These are phyloP conservation scores for Melanotaenia trifasciata DNA, from an alignment of 2,797 vertebrate species.

Conservation along the genomic window DNA sequence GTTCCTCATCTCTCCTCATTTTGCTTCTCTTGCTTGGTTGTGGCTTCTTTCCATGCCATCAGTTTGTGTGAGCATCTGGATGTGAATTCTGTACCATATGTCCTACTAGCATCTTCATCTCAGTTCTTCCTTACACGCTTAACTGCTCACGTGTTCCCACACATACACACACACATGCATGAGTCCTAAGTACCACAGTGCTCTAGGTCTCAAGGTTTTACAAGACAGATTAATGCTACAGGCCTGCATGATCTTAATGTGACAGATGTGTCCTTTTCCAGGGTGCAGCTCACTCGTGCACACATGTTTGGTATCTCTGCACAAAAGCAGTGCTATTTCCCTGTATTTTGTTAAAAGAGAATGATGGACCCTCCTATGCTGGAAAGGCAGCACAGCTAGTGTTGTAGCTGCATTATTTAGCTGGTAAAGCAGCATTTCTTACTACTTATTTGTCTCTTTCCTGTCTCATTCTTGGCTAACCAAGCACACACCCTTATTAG, in stretches of 20 bases:
- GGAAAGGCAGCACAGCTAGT: constrained; percentile 31
- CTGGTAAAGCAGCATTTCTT: constrained; percentile 48
- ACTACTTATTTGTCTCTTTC: constrained; percentile 66
- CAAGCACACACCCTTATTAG: constrained; percentile 77
- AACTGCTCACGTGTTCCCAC: constrained; percentile 26
- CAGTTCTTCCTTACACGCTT: constrained; percentile 38
- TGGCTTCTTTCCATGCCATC: constrained; percentile 25
- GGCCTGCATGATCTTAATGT: constrained; percentile 72
- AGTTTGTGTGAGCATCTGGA: constrained; percentile 67
- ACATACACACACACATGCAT: constrained; percentile 20
- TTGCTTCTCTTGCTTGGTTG: constrained; percentile 9
- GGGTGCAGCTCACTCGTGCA: constrained; percentile 22
- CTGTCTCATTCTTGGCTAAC: constrained; percentile 75
- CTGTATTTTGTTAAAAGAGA: constrained; percentile 43
- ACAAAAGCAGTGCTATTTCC: constrained; percentile 42
- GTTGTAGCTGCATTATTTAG: constrained; percentile 63
- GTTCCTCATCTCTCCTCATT: constrained; percentile 16
- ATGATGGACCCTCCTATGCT: constrained; percentile 34
- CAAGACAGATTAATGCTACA: constrained; percentile 72
- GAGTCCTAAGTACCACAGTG: constrained; percentile 48
- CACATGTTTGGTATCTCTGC: constrained; percentile 23
- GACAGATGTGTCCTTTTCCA: constrained; percentile 78
- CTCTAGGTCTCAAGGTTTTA: constrained; percentile 66
- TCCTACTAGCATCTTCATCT: constrained; percentile 53
- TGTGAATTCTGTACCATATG: constrained; percentile 65